Percentiles rank a stretch among this genome's conserved stretches.
phyloP scores from a whole-genome alignment of 2,797 vertebrate genomes.

The Anguilla obscura region DNA sequence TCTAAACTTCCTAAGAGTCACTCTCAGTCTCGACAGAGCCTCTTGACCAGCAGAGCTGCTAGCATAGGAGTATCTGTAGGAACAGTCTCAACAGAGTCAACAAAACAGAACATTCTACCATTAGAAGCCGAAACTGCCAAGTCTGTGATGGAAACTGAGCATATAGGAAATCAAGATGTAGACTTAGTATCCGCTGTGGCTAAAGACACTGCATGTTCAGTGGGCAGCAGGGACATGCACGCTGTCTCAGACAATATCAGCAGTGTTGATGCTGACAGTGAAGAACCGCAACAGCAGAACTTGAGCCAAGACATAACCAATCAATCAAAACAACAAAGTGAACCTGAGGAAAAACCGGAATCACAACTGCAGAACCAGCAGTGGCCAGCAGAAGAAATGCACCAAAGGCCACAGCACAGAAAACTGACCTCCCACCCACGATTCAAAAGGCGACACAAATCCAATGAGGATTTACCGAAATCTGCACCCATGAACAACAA shows the following conservation, averaged over 20 bases:
- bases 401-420: slow-evolving; percentile 73
- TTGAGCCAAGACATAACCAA: slow-evolving; percentile 58
- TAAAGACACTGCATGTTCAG: slow-evolving; percentile 54
- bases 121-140: slow-evolving; percentile 57
- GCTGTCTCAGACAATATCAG: slow-evolving; percentile 49
- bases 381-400: slow-evolving; percentile 61
- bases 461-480: slow-evolving; percentile 87
- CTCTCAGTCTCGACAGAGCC: slow-evolving; percentile 76
- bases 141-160: slow-evolving; percentile 57
- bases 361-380: slow-evolving; percentile 47
- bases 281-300: slow-evolving; percentile 62
- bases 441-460: slow-evolving; percentile 95
- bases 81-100: slow-evolving; percentile 50
- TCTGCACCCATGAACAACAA: slow-evolving; percentile 82
- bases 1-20: slow-evolving; percentile 93
- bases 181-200: slow-evolving; percentile 50
- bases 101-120: slow-evolving; percentile 58
- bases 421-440: slow-evolving; percentile 90
- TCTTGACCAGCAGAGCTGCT: slow-evolving; percentile 56
- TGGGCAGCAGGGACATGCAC: slow-evolving; percentile 58
- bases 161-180: slow-evolving; percentile 53
- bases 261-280: slow-evolving; percentile 50
- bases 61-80: slow-evolving; percentile 64
- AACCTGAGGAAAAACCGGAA: slow-evolving; percentile 47
- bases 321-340: slow-evolving; percentile 60